A percentile compares a stretch with the other conserved stretches of the same genome.
phyloP scores from a whole-genome alignment of 2,888 invertebrate genomes.

The Anarsia innoxiella region DNA sequence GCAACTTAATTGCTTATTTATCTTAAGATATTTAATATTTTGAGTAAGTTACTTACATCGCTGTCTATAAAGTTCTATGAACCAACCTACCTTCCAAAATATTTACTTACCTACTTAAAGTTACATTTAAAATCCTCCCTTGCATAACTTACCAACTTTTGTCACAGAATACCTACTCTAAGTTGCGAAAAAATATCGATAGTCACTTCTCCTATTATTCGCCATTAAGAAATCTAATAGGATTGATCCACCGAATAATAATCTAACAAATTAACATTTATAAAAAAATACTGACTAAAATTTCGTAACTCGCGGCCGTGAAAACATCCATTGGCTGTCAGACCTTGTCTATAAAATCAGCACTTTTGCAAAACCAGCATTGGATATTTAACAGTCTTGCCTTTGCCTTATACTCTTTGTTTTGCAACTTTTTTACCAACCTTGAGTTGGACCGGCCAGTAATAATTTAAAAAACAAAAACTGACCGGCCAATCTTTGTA shows the following conservation, averaged over 20 bases:
- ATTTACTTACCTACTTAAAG: no score
- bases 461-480: slow-evolving; percentile 14
- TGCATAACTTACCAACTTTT: no score
- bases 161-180: no score
- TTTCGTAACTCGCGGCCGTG: slow-evolving; percentile 5
- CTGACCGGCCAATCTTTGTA: background rate
- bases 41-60: no score
- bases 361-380: slow-evolving; percentile 34
- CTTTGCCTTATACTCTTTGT: slow-evolving; percentile 21
- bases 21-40: no score
- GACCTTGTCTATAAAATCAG: slow-evolving; percentile 20
- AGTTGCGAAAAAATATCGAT: no score
- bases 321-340: slow-evolving; percentile 20
- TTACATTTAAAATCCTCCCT: no score
- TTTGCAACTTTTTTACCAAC: slow-evolving; percentile 27
- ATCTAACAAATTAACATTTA: slow-evolving; percentile 7
- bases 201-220: no score
- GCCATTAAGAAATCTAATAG: background rate
- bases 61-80: no score
- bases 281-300: background rate
- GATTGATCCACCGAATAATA: background rate
- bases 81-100: no score
- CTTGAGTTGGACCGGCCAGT: slow-evolving; percentile 17
- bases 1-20: no score
- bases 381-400: slow-evolving; percentile 21